Evolutionary conservation across 1,140 invertebrate species (phyloP), one percentile per base, ranked within the genome.

Genomic region (Himalopsyche phryganea): DNA sequence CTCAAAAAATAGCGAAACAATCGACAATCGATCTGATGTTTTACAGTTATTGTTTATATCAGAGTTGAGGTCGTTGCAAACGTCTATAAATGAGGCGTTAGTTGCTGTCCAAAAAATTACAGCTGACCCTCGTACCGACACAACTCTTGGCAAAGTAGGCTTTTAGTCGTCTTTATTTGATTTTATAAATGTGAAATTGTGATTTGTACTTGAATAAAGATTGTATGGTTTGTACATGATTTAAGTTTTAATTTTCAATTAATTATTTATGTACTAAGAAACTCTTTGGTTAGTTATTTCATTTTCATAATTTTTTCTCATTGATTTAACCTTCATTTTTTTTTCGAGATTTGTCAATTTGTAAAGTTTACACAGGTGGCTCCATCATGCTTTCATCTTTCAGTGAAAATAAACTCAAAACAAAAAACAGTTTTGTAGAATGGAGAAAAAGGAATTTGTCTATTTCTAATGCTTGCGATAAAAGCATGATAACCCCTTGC

Each of bases 91-190:
- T 75, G 90, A 96, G 76, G 86, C 89, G 2, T 89, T 98, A 68
- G 96, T 98, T 1, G 81, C 83, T 53, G 90, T 96, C 1, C 96
- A 98, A 81, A 85, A 78, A 57, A 81, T 98, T 5, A 98, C 96
- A 11, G 95, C 96, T 6, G 90, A 98, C 84, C 96, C 96, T 9
- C 96, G 96, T 79, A 98, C 96, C 67, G 94, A 98, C 70, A 94
- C 93, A 1, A 88, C 85, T 71, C 78, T 98, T 18, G 95, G 95
- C 50, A 91, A 94, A 85, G 94, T 98, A 67, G 96, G 96, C 59
- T 70, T 69, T 52, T 69, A 67, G 63, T 35, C 14, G 11, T 23
- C 33, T 13, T 36, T 6, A 20, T 36, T 51, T 18, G 23, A 20
- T 13, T n/a, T 2, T 41, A 20, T 51, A 38, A 23, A 32, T 41